Conservation (phyloP, 2,113 vertebrate species). For the Epinephelus moara region DNA sequence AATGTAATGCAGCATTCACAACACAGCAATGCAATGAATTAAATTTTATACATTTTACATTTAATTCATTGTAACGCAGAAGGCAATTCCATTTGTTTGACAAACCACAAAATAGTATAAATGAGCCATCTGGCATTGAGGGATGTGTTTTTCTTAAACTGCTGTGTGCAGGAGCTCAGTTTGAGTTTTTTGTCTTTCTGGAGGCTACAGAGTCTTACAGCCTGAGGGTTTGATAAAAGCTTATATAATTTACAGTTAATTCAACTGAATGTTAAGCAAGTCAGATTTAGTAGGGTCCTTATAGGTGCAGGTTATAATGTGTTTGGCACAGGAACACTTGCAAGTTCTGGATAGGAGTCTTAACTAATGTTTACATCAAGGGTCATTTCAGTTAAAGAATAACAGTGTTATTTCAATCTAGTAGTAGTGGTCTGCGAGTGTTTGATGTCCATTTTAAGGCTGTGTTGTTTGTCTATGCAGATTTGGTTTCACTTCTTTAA, state of each 20-base stretch:
- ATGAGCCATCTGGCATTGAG: not conserved
- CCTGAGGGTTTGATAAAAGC: not conserved
- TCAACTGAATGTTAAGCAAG: not conserved
- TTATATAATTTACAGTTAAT: not conserved
- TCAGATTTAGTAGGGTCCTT: not conserved
- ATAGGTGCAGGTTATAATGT: not conserved
- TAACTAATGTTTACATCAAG: not conserved
- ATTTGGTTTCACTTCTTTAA: not conserved
- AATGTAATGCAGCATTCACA: not conserved
- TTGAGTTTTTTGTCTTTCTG: not conserved
- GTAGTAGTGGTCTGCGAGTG: not conserved
- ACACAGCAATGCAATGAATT: not conserved
- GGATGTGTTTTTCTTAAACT: not conserved
- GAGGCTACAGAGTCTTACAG: not conserved
- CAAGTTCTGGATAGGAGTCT: not conserved
- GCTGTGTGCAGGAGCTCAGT: not conserved
- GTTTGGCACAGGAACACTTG: not conserved
- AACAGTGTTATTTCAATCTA: not conserved
- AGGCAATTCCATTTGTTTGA: not conserved
- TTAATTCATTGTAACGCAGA: not conserved
- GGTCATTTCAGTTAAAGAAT: not conserved
- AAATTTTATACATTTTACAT: not conserved
- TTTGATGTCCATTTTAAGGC: not conserved
- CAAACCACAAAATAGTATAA: not conserved
- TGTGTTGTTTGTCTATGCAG: not conserved